phyloP scores from a whole-genome alignment of 2,113 vertebrate species.

The Gasterosteus aculeatus region DNA sequence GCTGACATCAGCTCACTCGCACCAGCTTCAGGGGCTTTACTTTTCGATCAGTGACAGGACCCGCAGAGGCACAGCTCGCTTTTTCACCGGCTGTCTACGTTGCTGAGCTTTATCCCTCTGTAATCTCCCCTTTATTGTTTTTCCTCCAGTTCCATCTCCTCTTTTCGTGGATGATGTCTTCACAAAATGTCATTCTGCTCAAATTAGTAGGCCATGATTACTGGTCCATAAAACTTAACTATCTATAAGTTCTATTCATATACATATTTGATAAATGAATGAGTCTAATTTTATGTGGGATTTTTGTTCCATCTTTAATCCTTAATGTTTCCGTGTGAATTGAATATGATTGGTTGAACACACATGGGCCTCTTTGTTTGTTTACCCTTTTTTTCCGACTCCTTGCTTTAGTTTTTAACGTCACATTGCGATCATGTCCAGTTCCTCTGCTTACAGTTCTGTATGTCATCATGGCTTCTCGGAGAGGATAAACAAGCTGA shows the following conservation, averaged over 20 bases:
- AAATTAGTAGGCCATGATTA: background rate
- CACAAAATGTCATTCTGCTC: background rate
- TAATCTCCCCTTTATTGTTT: background rate
- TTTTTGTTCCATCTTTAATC: too few species aligned
- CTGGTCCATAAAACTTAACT: too few species aligned
- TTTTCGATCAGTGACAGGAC: conserved; percentile 23
- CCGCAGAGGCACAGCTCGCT: conserved; percentile 24
- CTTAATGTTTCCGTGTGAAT: too few species aligned
- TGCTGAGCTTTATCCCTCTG: background rate
- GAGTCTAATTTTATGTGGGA: too few species aligned
- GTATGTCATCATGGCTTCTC: background rate
- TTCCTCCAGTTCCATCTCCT: background rate
- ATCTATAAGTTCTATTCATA: too few species aligned
- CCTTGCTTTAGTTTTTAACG: too few species aligned
- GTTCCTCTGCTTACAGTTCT: background rate
- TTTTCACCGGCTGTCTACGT: conserved; percentile 9
- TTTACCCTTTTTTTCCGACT: too few species aligned
- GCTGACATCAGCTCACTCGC: conserved; percentile 9
- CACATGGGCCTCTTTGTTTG: too few species aligned
- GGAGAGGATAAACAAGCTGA: conserved; percentile 11
- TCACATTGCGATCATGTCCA: background rate
- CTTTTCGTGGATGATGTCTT: background rate
- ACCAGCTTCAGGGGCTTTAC: conserved; percentile 12
- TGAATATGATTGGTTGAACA: too few species aligned
- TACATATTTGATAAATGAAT: too few species aligned